A percentile compares a stretch with the other conserved stretches of the same genome.
These are phyloP conservation scores for Gorsachius goisagi DNA, from an alignment of 2,113 vertebrate genomes.

Conservation along the genomic window DNA sequence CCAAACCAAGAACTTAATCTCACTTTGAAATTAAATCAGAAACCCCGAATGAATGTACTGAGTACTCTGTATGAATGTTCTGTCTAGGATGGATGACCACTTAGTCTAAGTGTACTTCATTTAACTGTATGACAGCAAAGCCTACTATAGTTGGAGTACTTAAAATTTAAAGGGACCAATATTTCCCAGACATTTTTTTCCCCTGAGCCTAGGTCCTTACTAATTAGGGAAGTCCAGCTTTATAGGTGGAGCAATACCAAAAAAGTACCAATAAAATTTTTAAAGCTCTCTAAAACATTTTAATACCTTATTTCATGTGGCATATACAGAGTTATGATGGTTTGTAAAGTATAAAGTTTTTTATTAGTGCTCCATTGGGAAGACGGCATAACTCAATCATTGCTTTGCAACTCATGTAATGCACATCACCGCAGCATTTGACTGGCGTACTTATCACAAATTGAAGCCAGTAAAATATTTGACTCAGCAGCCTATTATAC, in stretches of 20 bases:
- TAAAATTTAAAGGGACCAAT: neutral
- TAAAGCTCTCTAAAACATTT: constrained; percentile 60
- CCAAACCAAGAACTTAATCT: neutral
- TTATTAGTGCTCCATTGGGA: constrained; percentile 41
- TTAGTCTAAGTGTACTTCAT: neutral
- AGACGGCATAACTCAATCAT: constrained; percentile 11
- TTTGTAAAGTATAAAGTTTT: constrained; percentile 56
- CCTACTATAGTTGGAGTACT: neutral
- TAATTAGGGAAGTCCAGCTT: constrained; percentile 53
- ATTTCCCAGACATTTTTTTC: neutral
- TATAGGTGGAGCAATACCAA: constrained; percentile 37
- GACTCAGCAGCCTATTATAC: constrained; percentile 3
- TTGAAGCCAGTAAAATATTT: constrained; percentile 32
- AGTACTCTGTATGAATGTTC: neutral
- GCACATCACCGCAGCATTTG: constrained; percentile 12
- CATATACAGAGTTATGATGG: constrained; percentile 44
- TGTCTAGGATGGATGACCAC: neutral
- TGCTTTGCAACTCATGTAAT: constrained; percentile 45
- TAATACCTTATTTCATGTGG: constrained; percentile 57
- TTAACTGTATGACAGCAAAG: neutral
- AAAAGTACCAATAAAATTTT: constrained; percentile 54
- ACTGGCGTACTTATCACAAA: constrained; percentile 5
- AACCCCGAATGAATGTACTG: neutral
- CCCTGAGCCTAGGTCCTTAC: neutral
- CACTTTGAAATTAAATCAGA: neutral